Evolutionary conservation across 2,113 vertebrate species (phyloP), one percentile per base, ranked within the genome.

Genomic region (Oenanthe oenanthe): DNA sequence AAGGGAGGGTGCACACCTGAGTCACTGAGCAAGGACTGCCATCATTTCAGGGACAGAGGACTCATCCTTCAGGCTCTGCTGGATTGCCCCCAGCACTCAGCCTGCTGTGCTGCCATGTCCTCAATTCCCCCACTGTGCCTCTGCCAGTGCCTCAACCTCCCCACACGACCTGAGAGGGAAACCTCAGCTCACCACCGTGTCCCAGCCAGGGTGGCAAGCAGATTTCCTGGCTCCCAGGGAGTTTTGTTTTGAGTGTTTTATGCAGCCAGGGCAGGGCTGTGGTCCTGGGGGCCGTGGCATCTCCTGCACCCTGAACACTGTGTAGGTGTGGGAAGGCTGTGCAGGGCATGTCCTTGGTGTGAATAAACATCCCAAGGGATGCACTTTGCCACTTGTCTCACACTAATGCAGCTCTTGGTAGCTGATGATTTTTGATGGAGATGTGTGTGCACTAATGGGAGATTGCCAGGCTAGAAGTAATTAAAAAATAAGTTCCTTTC

Each of bases 401-500:
- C 53, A 9, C 66, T 82, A 81, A 92, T 42, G 60, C 75, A 65
- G 75, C 67, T 51, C 88, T 89, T 8, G 5, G 74, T 88, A 93
- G 92, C 79, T 74, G 88, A 17, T 54, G 53, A 83, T 67, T 90
- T 93, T 85, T 88, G 58, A 92, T 84, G 65, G 51, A 92, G 85
- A 51, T 17, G 32, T 45, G 72, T 77, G 63, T 43, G 53, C 60
- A 11, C 45, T 96, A 83, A 93, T 72, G 93, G 75, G 90, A 88
- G 47, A 74, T 60, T 88, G 79, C 90, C 75, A 78, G 68, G 79
- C 48, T 86, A 77, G 83, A 67, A 88, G 82, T 94, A 96, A 95
- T 96, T 96, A 91, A 95, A 91, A 89, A 88, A 95, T 75, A 86
- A 76, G 72, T 74, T 91, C 61, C 61, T 94, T 95, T 88, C 92